Evolutionary conservation across 2,113 vertebrate genomes (phyloP).

Genomic region (Carassius gibelio): DNA sequence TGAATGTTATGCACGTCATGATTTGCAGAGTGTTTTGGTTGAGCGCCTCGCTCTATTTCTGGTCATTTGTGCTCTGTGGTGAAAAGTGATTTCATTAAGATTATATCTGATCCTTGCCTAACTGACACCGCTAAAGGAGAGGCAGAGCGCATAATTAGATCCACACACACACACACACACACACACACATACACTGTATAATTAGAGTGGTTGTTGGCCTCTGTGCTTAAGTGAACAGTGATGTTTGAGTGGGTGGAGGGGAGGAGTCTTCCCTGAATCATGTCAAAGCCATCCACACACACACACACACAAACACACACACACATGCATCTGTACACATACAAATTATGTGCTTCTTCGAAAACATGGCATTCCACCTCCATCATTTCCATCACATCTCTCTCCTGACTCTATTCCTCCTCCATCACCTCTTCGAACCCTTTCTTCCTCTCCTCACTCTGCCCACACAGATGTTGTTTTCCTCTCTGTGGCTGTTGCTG

Average conservation of each 20-base stretch:
- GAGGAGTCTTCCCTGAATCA: conserved; percentile 6
- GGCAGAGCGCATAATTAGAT: conserved; percentile 49
- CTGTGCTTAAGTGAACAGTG: conserved; percentile 32
- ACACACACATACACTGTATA: conserved; percentile 22
- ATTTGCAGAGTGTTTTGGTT: background rate
- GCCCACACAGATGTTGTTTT: background rate
- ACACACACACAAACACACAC: background rate
- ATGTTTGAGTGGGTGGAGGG: conserved; percentile 33
- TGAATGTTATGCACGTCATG: background rate
- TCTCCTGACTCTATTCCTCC: background rate
- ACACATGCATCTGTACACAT: too few species aligned
- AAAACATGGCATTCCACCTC: background rate
- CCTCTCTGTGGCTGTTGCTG: conserved; percentile 6
- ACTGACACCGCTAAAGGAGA: conserved; percentile 51
- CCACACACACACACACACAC: background rate
- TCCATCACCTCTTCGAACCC: background rate
- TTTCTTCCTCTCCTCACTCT: background rate
- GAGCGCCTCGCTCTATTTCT: background rate
- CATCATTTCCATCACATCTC: conserved; percentile 4
- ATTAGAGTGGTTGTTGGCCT: conserved; percentile 32
- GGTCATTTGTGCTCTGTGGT: conserved; percentile 20
- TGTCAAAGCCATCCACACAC: background rate
- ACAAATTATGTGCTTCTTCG: background rate
- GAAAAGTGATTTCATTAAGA: conserved; percentile 42
- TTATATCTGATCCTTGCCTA: conserved; percentile 49